A percentile compares a stretch with the other conserved stretches of the same genome.
phyloP scores from a whole-genome alignment of 2,888 invertebrate genomes.

The Drosophila ochracea region DNA sequence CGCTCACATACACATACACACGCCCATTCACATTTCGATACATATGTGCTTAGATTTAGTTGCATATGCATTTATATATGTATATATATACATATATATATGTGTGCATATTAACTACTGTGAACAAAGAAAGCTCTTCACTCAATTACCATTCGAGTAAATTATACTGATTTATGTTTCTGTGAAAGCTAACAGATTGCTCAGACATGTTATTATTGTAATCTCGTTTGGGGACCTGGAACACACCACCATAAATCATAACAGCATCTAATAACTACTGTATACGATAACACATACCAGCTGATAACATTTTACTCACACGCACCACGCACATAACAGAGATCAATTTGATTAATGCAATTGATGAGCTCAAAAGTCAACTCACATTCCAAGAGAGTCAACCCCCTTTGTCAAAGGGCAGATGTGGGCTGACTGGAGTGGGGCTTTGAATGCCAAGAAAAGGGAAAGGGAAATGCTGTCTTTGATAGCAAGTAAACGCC shows the following conservation, averaged over 20 bases:
- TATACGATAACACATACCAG: background rate
- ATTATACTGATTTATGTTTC: constrained; percentile 61
- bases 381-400: constrained; percentile 29
- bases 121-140: constrained; percentile 37
- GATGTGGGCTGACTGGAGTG: constrained; percentile 3
- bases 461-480: background rate
- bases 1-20: background rate
- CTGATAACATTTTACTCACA: constrained; percentile 26
- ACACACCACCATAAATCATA: background rate
- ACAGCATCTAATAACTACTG: background rate
- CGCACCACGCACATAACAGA: background rate
- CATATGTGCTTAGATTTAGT: background rate
- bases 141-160: constrained; percentile 65
- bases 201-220: background rate
- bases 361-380: constrained; percentile 40
- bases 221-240: background rate
- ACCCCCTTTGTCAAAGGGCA: constrained; percentile 40
- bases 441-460: constrained; percentile 2
- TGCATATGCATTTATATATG: constrained; percentile 4
- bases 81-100: background rate
- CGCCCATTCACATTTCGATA: background rate
- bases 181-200: constrained; percentile 19
- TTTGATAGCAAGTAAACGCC: constrained; percentile 45
- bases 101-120: constrained; percentile 12
- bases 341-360: constrained; percentile 33